A percentile compares a stretch with the other conserved stretches of the same genome.
Evolutionary conservation across 2,888 invertebrate genomes (phyloP).

Genomic region (Synergus gifuensis): DNA sequence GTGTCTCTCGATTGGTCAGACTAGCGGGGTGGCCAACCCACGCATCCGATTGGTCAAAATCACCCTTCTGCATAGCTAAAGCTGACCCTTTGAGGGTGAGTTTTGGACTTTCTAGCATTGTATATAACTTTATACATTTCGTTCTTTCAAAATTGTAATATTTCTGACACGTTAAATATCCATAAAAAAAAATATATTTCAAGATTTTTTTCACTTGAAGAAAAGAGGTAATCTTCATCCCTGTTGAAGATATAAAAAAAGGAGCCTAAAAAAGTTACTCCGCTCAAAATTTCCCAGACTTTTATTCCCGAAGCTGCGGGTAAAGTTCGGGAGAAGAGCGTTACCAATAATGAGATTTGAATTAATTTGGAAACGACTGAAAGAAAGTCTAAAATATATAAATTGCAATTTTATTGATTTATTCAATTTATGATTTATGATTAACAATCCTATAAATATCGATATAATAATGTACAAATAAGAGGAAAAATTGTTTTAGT

Average conservation of each 20-base stretch:
- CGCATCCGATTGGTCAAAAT: slow-evolving; percentile 72
- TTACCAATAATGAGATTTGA: slow-evolving; percentile 66
- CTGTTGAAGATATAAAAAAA: neutral
- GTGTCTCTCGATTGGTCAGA: slow-evolving; percentile 74
- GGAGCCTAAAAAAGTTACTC: neutral
- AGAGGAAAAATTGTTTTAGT: neutral
- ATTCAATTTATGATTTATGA: neutral
- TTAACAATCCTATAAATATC: neutral
- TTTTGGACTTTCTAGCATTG: slow-evolving; percentile 44
- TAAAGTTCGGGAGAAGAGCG: slow-evolving; percentile 55
- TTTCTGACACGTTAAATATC: neutral
- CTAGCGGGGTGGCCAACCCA: slow-evolving; percentile 70
- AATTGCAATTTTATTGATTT: neutral
- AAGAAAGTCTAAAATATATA: neutral
- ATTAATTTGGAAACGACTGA: slow-evolving; percentile 62
- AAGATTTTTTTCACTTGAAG: neutral
- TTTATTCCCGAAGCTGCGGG: slow-evolving; percentile 57
- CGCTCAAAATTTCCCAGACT: slow-evolving; percentile 56
- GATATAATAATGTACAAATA: neutral
- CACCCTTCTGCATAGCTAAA: slow-evolving; percentile 71
- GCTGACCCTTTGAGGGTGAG: slow-evolving; percentile 71
- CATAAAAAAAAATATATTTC: no score
- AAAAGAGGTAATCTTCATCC: neutral
- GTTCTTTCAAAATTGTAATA: neutral
- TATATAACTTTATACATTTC: neutral